Evolutionary conservation across 2,888 invertebrate genomes (phyloP).

Genomic region (Halocaridina rubra): DNA sequence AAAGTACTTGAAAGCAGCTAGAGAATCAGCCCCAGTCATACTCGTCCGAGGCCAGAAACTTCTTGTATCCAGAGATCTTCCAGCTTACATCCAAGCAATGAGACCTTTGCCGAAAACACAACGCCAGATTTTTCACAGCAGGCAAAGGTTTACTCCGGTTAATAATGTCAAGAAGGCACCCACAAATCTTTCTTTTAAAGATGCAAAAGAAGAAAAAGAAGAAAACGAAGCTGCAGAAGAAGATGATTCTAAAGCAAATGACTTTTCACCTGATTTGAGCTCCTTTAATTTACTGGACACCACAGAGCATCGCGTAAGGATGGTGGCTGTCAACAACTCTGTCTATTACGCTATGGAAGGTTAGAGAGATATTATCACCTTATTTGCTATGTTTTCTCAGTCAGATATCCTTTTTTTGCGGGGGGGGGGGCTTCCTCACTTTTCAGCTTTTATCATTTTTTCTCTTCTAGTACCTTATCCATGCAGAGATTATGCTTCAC

Average conservation of each 20-base stretch:
- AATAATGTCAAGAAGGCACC: background rate
- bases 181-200: background rate
- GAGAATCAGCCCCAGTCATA: background rate
- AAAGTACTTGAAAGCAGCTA: background rate
- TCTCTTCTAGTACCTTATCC: background rate
- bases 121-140: too few relatives aligned
- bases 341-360: slow-evolving; percentile 43
- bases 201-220: background rate
- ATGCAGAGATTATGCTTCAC: background rate
- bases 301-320: slow-evolving; percentile 20
- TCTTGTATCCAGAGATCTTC: slow-evolving; percentile 19
- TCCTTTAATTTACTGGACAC: slow-evolving; percentile 7
- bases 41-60: slow-evolving; percentile 34
- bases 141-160: too few relatives aligned
- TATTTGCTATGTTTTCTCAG: background rate
- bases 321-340: slow-evolving; percentile 33
- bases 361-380: background rate
- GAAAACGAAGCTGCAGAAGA: background rate
- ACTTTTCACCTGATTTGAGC: background rate
- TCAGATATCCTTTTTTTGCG: background rate
- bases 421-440: background rate
- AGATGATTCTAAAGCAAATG: background rate
- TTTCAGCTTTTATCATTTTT: background rate
- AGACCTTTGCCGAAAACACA: too few relatives aligned
- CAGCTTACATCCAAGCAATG: slow-evolving; percentile 9